These are phyloP conservation scores for Saguinus imperator DNA, from an alignment of 2,113 vertebrate species.

Conservation along the genomic window DNA sequence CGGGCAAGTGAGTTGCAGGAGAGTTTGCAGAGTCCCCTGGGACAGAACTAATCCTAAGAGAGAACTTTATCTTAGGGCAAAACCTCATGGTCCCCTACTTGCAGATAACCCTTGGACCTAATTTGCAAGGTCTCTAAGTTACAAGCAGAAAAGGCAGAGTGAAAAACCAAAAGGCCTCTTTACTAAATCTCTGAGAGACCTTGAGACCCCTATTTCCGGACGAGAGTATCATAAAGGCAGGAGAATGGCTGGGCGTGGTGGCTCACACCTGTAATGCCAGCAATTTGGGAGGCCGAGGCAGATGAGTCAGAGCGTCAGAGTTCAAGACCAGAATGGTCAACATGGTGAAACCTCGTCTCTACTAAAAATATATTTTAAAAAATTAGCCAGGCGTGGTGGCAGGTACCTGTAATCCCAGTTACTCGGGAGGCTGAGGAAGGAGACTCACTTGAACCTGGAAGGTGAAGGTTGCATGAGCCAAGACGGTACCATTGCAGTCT, in stretches of 20 bases:
- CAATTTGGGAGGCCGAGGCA: too few species aligned
- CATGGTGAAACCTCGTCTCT: too few species aligned
- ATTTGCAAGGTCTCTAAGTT: neutral
- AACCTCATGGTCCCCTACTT: neutral
- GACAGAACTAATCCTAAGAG: neutral
- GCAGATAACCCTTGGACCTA: neutral
- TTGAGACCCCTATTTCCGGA: neutral
- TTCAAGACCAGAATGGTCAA: too few species aligned
- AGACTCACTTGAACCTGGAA: too few species aligned
- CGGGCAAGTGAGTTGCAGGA: neutral
- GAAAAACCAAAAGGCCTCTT: neutral
- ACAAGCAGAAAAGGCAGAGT: neutral
- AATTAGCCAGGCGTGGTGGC: too few species aligned
- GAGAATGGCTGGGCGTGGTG: neutral
- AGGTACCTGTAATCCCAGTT: too few species aligned
- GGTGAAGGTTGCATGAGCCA: too few species aligned
- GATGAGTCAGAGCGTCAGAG: too few species aligned
- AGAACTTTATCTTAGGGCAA: neutral
- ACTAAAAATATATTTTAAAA: too few species aligned
- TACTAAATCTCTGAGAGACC: neutral
- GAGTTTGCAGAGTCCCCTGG: fast-evolving
- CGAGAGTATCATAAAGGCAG: neutral
- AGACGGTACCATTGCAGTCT: too few species aligned
- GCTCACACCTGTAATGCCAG: too few species aligned
- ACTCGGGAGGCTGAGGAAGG: too few species aligned